Conservation (phyloP, 2,888 invertebrate species). For the Erebia epiphron region DNA sequence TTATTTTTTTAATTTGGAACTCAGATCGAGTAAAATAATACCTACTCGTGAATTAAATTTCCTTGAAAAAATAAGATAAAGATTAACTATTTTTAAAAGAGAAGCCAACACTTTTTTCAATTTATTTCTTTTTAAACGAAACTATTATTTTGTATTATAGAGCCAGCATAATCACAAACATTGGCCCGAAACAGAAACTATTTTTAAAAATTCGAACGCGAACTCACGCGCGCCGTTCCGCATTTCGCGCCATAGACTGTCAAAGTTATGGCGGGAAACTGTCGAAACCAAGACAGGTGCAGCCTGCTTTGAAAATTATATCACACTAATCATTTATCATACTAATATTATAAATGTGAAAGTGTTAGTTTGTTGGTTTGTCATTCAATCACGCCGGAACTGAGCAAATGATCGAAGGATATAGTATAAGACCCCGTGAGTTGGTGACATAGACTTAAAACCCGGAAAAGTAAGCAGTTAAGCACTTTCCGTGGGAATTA, state of each 20-base stretch:
- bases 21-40: neutral
- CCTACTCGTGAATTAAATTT: neutral
- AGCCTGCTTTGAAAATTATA: neutral
- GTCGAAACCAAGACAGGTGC: constrained; percentile 33
- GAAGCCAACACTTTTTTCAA: neutral
- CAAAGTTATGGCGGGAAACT: constrained; percentile 43
- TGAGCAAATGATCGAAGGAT: too few species aligned
- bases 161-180: constrained; percentile 35
- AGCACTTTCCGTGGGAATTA: too few species aligned
- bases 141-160: constrained; percentile 8
- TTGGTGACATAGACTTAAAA: too few species aligned
- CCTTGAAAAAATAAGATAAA: neutral
- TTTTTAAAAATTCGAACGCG: constrained; percentile 52
- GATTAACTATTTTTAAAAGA: neutral
- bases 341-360: too few species aligned
- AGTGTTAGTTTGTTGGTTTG: too few species aligned
- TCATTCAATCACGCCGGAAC: too few species aligned
- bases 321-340: too few species aligned
- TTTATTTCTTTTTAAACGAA: neutral
- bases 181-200: constrained; percentile 51
- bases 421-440: too few species aligned
- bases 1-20: neutral
- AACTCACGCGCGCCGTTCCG: constrained; percentile 58
- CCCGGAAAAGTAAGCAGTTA: too few species aligned
- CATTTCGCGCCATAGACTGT: constrained; percentile 49